These are phyloP conservation scores for Sylvilagus bachmani DNA, from an alignment of 2,113 vertebrate genomes.

Conservation along the genomic window DNA sequence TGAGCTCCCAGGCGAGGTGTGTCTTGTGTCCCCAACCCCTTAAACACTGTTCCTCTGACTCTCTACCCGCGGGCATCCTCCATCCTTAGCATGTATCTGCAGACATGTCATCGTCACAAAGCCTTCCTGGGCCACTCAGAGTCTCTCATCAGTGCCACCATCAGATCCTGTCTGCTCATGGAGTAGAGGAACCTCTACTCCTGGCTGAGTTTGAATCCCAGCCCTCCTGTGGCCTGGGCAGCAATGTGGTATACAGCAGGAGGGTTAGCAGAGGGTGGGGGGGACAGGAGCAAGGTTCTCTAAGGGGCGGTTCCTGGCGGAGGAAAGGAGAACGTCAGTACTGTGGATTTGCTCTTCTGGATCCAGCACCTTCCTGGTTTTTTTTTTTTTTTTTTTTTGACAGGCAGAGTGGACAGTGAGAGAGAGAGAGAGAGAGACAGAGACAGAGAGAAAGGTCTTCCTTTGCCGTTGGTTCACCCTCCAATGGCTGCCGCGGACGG, in stretches of 20 bases:
- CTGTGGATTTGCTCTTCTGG: neutral
- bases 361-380: neutral
- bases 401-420: too few relatives aligned
- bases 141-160: neutral
- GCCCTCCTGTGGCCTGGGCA: neutral
- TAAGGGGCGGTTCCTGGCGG: neutral
- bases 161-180: neutral
- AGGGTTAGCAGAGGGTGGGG: neutral
- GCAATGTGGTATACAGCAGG: neutral
- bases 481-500: too few relatives aligned
- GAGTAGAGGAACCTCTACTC: too few relatives aligned
- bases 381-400: too few relatives aligned
- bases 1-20: accelerated
- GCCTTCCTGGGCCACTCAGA: neutral
- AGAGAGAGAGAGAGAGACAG: too few relatives aligned
- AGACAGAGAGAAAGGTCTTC: too few relatives aligned
- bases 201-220: too few relatives aligned
- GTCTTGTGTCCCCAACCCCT: too few relatives aligned
- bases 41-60: neutral
- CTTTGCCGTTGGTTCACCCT: too few relatives aligned
- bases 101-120: neutral
- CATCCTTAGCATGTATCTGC: neutral
- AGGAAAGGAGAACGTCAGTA: neutral
- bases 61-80: too few relatives aligned
- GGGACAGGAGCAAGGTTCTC: neutral